Evolutionary conservation across 2,888 invertebrate species (phyloP).

Genomic region (Fragum sueziense): DNA sequence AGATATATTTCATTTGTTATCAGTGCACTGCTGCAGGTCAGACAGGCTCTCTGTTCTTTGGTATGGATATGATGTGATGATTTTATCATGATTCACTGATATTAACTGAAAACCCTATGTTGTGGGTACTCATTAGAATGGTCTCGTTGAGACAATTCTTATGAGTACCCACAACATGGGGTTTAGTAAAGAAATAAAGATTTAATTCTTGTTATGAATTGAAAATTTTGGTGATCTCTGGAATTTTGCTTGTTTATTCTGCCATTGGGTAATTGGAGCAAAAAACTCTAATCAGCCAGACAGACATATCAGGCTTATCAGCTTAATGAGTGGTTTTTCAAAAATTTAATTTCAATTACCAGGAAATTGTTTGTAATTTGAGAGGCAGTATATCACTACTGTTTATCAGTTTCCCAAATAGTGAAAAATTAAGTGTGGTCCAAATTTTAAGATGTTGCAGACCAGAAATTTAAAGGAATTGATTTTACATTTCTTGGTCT

Average conservation of each 20-base stretch:
- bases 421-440: no score
- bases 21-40: not conserved
- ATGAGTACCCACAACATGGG: not conserved
- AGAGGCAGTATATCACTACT: not conserved
- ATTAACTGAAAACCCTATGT: not conserved
- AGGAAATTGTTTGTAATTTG: not conserved
- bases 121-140: not conserved
- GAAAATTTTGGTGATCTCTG: not conserved
- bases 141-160: not conserved
- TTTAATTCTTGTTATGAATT: not conserved
- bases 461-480: not conserved
- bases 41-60: not conserved
- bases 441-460: not conserved
- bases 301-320: slow-evolving; percentile 17
- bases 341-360: slow-evolving; percentile 18
- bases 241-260: not conserved
- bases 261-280: not conserved
- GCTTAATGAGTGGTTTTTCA: slow-evolving; percentile 2
- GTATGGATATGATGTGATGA: not conserved
- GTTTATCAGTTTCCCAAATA: no score
- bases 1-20: not conserved
- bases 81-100: not conserved
- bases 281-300: slow-evolving; percentile 1
- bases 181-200: not conserved
- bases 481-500: no score